phyloP scores from a whole-genome alignment of 1,140 invertebrate genomes.

The Nasonia longicornis region DNA sequence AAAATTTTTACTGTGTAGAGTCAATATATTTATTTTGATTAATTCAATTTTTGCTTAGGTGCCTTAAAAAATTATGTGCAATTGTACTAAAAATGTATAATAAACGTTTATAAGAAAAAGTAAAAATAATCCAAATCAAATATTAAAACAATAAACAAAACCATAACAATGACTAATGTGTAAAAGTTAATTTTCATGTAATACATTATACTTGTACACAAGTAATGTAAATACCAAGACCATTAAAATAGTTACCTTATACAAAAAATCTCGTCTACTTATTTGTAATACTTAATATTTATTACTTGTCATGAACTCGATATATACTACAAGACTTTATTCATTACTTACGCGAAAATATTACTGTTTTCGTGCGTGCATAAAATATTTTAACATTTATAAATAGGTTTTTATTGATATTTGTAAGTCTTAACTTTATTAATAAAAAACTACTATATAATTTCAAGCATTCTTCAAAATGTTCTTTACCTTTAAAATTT shows the following conservation, averaged over 20 bases:
- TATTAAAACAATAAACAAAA: neutral
- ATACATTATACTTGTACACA: neutral
- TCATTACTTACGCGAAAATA: too few species aligned
- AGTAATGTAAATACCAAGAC: constrained; percentile 1
- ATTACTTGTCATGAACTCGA: too few species aligned
- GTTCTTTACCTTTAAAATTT: neutral
- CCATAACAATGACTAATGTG: neutral
- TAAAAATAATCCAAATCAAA: constrained; percentile 9
- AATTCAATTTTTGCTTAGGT: constrained; percentile 7
- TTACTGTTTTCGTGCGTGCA: too few species aligned
- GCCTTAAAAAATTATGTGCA: constrained; percentile 11
- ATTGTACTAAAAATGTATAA: constrained; percentile 2
- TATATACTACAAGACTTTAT: too few species aligned
- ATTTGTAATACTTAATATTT: too few species aligned
- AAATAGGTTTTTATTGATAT: neutral
- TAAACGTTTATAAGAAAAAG: constrained; percentile 9
- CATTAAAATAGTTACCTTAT: too few species aligned
- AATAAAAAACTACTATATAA: neutral
- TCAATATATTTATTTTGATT: constrained; percentile 6
- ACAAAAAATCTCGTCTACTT: too few species aligned
- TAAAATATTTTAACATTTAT: neutral
- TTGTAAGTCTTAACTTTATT: neutral
- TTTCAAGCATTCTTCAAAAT: neutral
- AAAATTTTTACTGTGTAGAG: constrained; percentile 25
- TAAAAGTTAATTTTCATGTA: neutral